Evolutionary conservation across 2,113 vertebrate genomes (phyloP).

Genomic region (Stercorarius parasiticus): DNA sequence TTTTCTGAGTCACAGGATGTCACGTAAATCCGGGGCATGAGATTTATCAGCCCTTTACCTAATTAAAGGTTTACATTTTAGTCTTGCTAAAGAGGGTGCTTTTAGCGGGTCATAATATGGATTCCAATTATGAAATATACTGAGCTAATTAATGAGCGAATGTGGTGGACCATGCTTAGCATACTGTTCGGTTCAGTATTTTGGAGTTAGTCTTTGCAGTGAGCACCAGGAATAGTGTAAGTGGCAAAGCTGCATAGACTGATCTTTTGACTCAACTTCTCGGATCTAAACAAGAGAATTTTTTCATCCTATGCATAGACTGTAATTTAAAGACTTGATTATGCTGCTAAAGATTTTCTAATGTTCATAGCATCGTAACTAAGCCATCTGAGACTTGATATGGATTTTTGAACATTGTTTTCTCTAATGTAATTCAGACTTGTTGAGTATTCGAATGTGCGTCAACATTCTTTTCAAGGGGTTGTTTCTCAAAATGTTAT

Average conservation of each 20-base stretch:
- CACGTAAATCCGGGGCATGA: conserved; percentile 17
- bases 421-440: background rate
- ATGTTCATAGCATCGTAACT: background rate
- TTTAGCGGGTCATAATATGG: background rate
- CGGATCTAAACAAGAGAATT: background rate
- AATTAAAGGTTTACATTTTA: conserved; percentile 55
- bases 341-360: background rate
- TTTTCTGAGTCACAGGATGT: background rate
- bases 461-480: background rate
- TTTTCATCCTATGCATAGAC: background rate
- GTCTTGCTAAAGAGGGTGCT: background rate
- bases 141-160: conserved; percentile 1
- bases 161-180: background rate
- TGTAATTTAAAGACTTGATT: background rate
- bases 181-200: background rate
- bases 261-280: background rate
- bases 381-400: background rate
- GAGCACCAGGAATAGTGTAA: background rate
- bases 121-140: conserved; percentile 22
- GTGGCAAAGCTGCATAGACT: background rate
- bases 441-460: background rate
- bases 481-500: background rate
- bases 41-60: conserved; percentile 48
- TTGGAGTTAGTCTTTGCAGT: background rate
- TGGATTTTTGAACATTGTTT: background rate